Conservation (phyloP, 1,140 invertebrate species). For the Acyrthosiphon pisum region DNA sequence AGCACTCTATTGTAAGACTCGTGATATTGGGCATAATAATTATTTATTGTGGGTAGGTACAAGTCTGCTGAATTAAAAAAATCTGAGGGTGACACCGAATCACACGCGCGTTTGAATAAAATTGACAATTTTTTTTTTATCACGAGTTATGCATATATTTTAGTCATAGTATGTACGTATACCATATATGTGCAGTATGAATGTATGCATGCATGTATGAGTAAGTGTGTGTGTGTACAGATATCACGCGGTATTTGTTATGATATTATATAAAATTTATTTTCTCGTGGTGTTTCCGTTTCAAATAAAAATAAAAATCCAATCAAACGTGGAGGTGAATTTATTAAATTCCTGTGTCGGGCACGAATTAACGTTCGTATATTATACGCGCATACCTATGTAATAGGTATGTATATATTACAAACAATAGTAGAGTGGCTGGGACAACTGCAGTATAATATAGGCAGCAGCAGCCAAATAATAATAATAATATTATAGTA, state of each 20-base stretch:
- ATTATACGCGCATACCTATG: not conserved
- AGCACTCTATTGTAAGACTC: not conserved
- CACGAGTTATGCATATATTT: not conserved
- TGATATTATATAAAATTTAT: not conserved
- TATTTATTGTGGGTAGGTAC: too few species aligned
- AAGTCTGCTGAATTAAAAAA: not conserved
- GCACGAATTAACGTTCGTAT: not conserved
- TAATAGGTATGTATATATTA: not conserved
- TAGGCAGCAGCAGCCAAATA: not conserved
- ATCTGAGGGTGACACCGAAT: not conserved
- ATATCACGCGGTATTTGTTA: not conserved
- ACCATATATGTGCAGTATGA: too few species aligned
- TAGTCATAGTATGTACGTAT: not conserved
- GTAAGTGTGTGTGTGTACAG: not conserved
- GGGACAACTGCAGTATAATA: not conserved
- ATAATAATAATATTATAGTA: not conserved
- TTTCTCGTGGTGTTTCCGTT: not conserved
- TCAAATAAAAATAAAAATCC: not conserved
- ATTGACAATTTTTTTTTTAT: not conserved
- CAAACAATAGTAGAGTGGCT: not conserved
- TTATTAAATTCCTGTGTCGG: conserved; percentile 24
- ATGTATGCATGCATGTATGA: too few species aligned
- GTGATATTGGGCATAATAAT: too few species aligned
- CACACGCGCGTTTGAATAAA: not conserved
- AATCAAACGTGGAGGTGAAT: not conserved